These are phyloP conservation scores for Acleris cristana DNA, from an alignment of 2,888 invertebrate genomes.

Conservation along the genomic window DNA sequence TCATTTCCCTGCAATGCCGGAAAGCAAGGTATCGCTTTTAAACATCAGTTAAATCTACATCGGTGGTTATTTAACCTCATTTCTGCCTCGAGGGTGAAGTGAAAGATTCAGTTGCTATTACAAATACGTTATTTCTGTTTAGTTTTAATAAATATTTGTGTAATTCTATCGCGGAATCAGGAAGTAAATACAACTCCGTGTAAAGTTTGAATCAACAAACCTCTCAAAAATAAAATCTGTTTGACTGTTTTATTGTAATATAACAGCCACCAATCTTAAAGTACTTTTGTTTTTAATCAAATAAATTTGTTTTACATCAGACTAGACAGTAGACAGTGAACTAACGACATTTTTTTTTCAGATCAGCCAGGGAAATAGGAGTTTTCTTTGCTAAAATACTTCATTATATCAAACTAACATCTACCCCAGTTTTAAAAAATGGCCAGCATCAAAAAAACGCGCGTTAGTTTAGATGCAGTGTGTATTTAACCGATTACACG, in stretches of 20 bases:
- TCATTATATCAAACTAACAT: too few relatives aligned
- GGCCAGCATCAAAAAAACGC: neutral
- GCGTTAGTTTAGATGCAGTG: neutral
- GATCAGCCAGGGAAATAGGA: too few relatives aligned
- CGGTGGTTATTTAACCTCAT: slow-evolving; percentile 37
- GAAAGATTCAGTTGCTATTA: slow-evolving; percentile 22
- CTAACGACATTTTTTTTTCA: neutral
- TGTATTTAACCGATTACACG: slow-evolving; percentile 29
- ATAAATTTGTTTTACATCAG: neutral
- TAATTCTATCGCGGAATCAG: slow-evolving; percentile 8
- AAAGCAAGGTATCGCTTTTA: slow-evolving; percentile 29
- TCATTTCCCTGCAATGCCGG: slow-evolving; percentile 36
- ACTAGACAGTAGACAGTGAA: neutral
- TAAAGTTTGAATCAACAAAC: neutral
- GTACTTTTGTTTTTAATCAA: too few relatives aligned
- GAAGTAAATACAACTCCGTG: slow-evolving; percentile 1
- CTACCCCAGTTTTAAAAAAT: neutral
- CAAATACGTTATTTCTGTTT: slow-evolving; percentile 22
- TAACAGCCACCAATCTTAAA: too few relatives aligned
- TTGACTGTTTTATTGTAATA: neutral
- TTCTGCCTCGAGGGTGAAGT: slow-evolving; percentile 30
- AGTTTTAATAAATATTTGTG: slow-evolving; percentile 31
- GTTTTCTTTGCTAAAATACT: too few relatives aligned
- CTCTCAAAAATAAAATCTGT: neutral
- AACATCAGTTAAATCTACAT: slow-evolving; percentile 32